Conservation (phyloP, 2,113 vertebrate species). For the Octodon degus region DNA sequence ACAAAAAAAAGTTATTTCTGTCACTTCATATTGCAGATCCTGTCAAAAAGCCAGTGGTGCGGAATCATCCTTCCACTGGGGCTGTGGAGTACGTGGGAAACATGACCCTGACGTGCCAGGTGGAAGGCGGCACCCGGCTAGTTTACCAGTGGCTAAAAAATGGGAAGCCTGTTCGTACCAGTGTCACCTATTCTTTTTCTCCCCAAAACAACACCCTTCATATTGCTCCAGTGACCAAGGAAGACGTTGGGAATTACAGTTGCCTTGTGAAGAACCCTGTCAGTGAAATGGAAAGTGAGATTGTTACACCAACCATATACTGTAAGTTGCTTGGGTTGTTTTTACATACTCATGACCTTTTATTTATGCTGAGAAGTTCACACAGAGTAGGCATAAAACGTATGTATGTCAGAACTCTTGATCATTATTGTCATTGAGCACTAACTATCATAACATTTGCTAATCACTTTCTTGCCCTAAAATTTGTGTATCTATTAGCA, state of each 20-base stretch:
- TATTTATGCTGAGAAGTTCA: neutral
- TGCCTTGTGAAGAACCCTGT: conserved; percentile 88
- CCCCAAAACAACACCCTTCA: conserved; percentile 84
- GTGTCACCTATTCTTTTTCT: conserved; percentile 83
- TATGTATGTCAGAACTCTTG: neutral
- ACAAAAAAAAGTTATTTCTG: neutral
- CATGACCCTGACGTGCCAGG: conserved; percentile 86
- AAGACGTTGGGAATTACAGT: conserved; percentile 89
- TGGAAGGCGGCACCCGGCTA: conserved; percentile 85
- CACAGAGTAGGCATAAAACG: neutral
- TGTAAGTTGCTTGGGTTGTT: conserved; percentile 84
- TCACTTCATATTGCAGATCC: conserved; percentile 83
- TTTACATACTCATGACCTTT: neutral
- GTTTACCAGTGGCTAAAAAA: conserved; percentile 89
- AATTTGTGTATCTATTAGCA: neutral
- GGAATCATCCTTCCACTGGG: conserved; percentile 84
- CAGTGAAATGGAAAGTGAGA: conserved; percentile 87
- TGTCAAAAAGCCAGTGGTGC: conserved; percentile 84
- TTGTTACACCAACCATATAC: conserved; percentile 87
- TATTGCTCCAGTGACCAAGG: conserved; percentile 88
- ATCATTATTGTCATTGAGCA: neutral
- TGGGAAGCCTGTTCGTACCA: conserved; percentile 77
- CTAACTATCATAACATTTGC: neutral
- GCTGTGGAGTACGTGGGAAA: conserved; percentile 88
- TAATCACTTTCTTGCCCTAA: neutral